phyloP scores from a whole-genome alignment of 2,797 vertebrate species.

The Enteromius argenteus region DNA sequence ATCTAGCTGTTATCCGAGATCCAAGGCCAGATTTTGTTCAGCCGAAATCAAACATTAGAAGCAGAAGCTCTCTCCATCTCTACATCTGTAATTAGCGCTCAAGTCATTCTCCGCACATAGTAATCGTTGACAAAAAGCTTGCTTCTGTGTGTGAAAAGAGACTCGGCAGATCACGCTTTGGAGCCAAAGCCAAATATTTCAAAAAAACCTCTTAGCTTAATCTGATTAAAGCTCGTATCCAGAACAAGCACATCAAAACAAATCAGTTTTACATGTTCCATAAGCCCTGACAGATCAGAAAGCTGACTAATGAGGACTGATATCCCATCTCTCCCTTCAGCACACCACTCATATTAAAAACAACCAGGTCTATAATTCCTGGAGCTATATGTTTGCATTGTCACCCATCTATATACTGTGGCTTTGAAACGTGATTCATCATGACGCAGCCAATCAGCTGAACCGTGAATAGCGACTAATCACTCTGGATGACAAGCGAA shows the following conservation, averaged over 20 bases:
- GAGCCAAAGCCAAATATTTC: neutral
- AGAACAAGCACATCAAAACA: conserved; percentile 29
- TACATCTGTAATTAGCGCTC: neutral
- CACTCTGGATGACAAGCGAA: neutral
- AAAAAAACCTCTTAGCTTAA: conserved; percentile 1
- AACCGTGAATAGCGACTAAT: neutral
- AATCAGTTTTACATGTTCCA: conserved; percentile 53
- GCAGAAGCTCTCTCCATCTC: neutral
- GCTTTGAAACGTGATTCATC: neutral
- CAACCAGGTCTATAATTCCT: neutral
- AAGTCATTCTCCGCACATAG: neutral
- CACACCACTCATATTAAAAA: conserved; percentile 67
- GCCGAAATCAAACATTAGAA: neutral
- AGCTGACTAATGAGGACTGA: conserved; percentile 75
- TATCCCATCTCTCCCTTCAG: conserved; percentile 67
- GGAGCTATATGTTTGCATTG: neutral
- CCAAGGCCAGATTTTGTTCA: conserved; percentile 43
- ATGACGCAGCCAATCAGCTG: neutral
- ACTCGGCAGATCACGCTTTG: neutral
- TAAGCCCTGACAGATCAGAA: conserved; percentile 67
- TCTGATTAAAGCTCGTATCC: conserved; percentile 11
- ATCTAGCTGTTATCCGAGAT: conserved; percentile 38
- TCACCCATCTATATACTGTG: neutral
- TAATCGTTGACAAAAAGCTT: conserved; percentile 18
- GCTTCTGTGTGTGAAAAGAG: neutral